Conservation (phyloP, 2,888 invertebrate species). For the Anticlea derivata region DNA sequence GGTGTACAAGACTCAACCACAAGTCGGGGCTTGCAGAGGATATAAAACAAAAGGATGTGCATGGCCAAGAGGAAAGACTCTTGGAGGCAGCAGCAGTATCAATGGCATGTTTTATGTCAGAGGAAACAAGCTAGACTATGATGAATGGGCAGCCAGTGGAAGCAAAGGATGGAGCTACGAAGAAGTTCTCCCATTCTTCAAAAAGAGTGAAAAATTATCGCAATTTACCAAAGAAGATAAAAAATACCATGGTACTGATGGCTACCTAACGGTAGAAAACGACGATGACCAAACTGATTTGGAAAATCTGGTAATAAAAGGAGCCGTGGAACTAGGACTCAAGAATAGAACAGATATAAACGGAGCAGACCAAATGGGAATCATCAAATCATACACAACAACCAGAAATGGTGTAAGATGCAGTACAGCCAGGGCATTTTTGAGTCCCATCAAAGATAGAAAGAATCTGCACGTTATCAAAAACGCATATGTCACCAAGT, state of each 20-base stretch:
- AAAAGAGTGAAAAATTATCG: constrained; percentile 74
- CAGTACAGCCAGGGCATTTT: constrained; percentile 81
- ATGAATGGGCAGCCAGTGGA: constrained; percentile 80
- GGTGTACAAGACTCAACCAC: constrained; percentile 79
- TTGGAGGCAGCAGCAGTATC: constrained; percentile 84
- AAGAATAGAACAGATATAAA: constrained; percentile 61
- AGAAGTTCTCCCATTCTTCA: constrained; percentile 75
- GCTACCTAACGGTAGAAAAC: constrained; percentile 66
- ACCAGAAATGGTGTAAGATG: constrained; percentile 72
- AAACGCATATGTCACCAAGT: constrained; percentile 76
- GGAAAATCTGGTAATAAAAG: constrained; percentile 57
- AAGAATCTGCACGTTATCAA: constrained; percentile 75
- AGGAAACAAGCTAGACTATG: constrained; percentile 79
- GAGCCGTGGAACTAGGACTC: constrained; percentile 72
- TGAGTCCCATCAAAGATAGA: constrained; percentile 62
- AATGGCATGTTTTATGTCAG: constrained; percentile 85
- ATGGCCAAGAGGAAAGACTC: constrained; percentile 86
- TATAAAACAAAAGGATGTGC: constrained; percentile 61
- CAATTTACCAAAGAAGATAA: constrained; percentile 38
- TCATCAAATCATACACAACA: constrained; percentile 68
- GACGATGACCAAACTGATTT: constrained; percentile 40
- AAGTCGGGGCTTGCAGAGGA: constrained; percentile 65
- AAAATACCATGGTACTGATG: constrained; percentile 62
- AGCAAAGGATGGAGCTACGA: constrained; percentile 84
- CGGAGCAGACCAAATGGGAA: constrained; percentile 74